Conservation (phyloP, 2,113 vertebrate genomes). For the Neogale vison region DNA sequence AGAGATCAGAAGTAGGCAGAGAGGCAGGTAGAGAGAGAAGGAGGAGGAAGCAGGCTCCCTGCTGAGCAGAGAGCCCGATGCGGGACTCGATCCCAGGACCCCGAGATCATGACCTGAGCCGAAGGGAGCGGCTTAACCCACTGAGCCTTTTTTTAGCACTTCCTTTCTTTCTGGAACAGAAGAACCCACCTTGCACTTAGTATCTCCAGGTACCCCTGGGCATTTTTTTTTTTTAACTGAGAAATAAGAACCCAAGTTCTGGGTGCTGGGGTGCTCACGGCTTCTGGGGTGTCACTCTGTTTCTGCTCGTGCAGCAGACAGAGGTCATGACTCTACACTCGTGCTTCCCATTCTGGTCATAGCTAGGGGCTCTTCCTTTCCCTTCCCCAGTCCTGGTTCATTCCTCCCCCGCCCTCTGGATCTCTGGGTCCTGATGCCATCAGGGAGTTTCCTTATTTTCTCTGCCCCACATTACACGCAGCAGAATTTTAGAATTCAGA, state of each 20-base stretch:
- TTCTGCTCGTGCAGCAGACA: too few relatives aligned
- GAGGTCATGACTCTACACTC: not conserved
- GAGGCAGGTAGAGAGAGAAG: too few relatives aligned
- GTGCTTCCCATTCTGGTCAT: not conserved
- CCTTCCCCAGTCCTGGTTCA: not conserved
- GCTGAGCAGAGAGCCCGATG: too few relatives aligned
- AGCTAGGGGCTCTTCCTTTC: not conserved
- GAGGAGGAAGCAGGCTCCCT: too few relatives aligned
- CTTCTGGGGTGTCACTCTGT: not conserved
- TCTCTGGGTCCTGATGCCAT: not conserved
- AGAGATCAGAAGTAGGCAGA: too few relatives aligned
- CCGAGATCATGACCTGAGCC: too few relatives aligned
- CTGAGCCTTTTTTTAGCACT: not conserved
- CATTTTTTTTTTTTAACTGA: not conserved
- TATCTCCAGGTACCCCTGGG: not conserved
- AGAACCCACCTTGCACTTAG: not conserved
- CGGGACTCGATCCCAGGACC: too few relatives aligned
- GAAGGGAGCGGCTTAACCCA: too few relatives aligned
- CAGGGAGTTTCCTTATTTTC: accelerated
- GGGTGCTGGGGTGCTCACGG: too few relatives aligned
- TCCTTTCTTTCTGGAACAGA: not conserved
- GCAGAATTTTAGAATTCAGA: not conserved
- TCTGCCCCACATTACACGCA: not conserved
- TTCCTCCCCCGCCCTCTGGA: not conserved
- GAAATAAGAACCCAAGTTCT: not conserved